phyloP scores from a whole-genome alignment of 2,888 invertebrate species.

The Dione juno region DNA sequence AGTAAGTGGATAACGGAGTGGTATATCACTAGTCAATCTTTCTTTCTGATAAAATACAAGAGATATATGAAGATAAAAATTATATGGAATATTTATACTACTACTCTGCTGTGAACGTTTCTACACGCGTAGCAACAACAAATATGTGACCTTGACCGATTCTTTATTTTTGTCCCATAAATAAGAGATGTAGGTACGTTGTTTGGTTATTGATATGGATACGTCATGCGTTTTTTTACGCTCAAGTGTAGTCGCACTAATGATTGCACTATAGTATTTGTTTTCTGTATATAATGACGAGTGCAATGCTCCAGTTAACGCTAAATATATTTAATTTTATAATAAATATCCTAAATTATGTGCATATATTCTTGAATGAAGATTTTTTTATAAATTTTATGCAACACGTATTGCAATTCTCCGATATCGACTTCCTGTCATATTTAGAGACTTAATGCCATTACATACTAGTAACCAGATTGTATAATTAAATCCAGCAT shows the following conservation, averaged over 20 bases:
- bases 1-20: background rate
- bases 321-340: background rate
- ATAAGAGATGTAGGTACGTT: background rate
- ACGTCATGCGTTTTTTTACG: background rate
- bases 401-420: too few relatives aligned
- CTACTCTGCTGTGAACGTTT: background rate
- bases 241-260: background rate
- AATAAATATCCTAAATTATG: background rate
- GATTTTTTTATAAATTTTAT: too few relatives aligned
- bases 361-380: too few relatives aligned
- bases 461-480: too few relatives aligned
- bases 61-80: background rate
- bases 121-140: background rate
- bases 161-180: conserved; percentile 9
- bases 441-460: too few relatives aligned
- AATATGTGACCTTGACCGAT: conserved; percentile 9
- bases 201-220: background rate
- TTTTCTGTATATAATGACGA: background rate
- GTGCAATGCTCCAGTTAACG: background rate
- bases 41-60: background rate
- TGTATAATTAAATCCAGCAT: too few relatives aligned
- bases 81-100: background rate
- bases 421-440: too few relatives aligned
- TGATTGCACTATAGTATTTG: background rate
- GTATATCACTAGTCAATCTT: background rate